Evolutionary conservation across 2,113 vertebrate genomes (phyloP).

Genomic region (Zosterops borbonicus): DNA sequence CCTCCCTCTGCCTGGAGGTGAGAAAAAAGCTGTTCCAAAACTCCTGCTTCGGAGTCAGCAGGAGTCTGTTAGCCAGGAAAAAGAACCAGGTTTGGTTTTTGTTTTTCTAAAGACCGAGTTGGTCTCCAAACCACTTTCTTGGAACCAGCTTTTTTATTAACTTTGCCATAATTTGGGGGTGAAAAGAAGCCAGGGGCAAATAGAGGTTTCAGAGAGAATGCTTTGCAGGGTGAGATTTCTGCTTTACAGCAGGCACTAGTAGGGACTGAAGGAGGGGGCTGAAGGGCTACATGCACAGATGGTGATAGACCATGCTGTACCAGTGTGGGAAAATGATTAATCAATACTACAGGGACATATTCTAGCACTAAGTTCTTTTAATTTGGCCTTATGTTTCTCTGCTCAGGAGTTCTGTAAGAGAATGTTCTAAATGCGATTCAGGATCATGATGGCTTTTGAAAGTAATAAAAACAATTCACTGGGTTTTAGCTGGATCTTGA

Average conservation of each 20-base stretch:
- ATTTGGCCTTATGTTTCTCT: constrained; percentile 54
- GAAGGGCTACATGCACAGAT: constrained; percentile 18
- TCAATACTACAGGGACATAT: constrained; percentile 36
- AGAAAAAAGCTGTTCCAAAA: not conserved
- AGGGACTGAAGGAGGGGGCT: not conserved
- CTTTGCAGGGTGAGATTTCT: not conserved
- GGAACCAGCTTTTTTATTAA: not conserved
- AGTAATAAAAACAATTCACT: not conserved
- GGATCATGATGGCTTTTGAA: not conserved
- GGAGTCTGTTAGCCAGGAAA: not conserved
- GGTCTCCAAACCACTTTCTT: not conserved
- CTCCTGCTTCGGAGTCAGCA: not conserved
- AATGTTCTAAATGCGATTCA: constrained; percentile 43
- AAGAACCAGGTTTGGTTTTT: rapidly evolving
- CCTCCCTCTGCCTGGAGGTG: not conserved
- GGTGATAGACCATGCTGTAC: constrained; percentile 21
- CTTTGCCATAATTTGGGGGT: not conserved
- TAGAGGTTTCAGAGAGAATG: not conserved
- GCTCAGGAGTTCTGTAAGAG: constrained; percentile 3
- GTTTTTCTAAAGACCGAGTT: not conserved
- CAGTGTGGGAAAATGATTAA: constrained; percentile 54
- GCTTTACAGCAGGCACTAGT: not conserved
- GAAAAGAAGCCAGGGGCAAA: not conserved
- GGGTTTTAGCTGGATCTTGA: not conserved
- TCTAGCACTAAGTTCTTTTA: constrained; percentile 12